Evolutionary conservation across 2,797 vertebrate genomes (phyloP).

Genomic region (Eurystomus glaucurus): DNA sequence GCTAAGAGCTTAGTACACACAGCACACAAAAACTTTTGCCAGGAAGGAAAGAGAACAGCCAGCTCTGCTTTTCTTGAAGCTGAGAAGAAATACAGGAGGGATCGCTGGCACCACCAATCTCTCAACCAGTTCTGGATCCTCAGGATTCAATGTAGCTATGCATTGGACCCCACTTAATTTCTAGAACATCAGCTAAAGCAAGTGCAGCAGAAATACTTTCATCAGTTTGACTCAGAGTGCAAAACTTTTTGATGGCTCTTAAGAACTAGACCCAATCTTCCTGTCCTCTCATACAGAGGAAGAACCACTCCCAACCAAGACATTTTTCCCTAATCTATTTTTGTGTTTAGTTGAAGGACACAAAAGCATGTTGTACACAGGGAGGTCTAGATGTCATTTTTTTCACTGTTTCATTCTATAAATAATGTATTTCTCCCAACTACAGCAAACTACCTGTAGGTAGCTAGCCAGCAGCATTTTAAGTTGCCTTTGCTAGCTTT

Average conservation of each 20-base stretch:
- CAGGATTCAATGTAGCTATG: not conserved
- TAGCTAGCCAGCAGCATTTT: not conserved
- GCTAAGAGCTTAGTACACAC: not conserved
- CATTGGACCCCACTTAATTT: not conserved
- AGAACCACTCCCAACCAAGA: not conserved
- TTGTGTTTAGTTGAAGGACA: not conserved
- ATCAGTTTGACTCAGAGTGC: not conserved
- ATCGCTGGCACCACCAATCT: accelerated
- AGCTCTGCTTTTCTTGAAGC: not conserved
- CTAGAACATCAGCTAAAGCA: accelerated
- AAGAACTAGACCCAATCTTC: not conserved
- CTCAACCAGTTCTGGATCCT: not conserved
- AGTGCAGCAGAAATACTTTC: not conserved
- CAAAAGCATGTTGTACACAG: not conserved
- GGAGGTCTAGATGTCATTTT: not conserved
- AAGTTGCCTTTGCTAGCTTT: not conserved
- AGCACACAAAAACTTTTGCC: not conserved
- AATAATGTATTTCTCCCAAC: not conserved
- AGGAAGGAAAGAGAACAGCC: not conserved
- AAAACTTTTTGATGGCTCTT: not conserved
- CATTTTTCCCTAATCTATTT: not conserved
- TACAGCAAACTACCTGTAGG: not conserved
- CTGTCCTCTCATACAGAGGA: not conserved
- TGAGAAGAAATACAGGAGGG: not conserved
- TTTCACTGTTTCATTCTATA: not conserved